phyloP scores from a whole-genome alignment of 2,797 vertebrate species.

The Gephyroberyx darwinii region DNA sequence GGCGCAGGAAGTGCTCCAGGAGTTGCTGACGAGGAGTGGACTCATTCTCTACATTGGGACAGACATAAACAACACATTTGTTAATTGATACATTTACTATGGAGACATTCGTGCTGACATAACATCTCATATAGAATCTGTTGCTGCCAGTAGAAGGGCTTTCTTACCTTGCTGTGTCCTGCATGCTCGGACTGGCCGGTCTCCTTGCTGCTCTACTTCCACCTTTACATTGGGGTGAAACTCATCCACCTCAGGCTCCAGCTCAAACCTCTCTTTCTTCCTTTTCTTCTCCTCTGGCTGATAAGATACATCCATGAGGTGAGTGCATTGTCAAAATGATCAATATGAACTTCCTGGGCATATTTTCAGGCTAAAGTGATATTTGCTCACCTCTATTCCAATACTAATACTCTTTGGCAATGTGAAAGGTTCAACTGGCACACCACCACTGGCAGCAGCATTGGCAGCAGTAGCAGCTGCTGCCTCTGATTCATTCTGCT shows the following conservation, averaged over 20 bases:
- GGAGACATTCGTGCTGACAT: too few species aligned
- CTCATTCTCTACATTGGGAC: constrained; percentile 86
- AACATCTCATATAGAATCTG: not conserved
- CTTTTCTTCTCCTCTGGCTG: constrained; percentile 91
- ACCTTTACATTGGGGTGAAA: constrained; percentile 78
- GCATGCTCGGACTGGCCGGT: constrained; percentile 91
- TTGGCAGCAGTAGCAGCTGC: constrained; percentile 66
- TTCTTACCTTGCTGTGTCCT: constrained; percentile 90
- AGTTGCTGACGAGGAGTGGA: constrained; percentile 94
- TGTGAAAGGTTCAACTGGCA: constrained; percentile 80
- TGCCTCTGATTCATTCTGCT: constrained; percentile 89
- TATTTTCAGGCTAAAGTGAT: not conserved
- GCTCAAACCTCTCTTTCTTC: constrained; percentile 90
- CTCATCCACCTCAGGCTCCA: constrained; percentile 88
- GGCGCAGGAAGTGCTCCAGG: constrained; percentile 95
- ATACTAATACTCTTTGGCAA: constrained; percentile 75
- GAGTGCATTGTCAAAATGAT: not conserved
- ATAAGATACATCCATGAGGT: constrained; percentile 11
- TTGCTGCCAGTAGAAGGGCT: not conserved
- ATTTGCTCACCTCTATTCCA: constrained; percentile 74
- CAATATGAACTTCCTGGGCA: not conserved
- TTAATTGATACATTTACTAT: not conserved
- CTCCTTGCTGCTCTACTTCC: constrained; percentile 84
- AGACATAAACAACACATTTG: constrained; percentile 40
- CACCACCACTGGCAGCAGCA: constrained; percentile 20